Base-by-base conservation (phyloP, 1,140 invertebrate species). In the Tribolium castaneum region DNA sequence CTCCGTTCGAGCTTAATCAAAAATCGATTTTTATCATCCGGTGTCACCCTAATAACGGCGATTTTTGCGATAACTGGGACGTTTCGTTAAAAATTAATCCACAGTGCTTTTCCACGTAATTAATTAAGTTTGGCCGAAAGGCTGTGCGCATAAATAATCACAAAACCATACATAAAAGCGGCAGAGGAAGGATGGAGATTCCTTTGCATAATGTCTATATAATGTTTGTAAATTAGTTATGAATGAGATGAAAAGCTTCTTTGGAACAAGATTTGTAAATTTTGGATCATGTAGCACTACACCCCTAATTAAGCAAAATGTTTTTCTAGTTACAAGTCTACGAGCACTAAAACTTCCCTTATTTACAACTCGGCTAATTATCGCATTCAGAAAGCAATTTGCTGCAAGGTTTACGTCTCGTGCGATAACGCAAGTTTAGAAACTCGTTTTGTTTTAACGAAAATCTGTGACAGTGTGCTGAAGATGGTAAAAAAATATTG, bases 11-110 rank as follows among this genome's bases (percentile, higher is more conserved):
- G 10, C 16, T 35, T 66, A 66, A 35, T 66, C 25, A 66, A 66
- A 66, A 66, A 66, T 35, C 30, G 25, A 66, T 66, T 66, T 66
- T 35, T 35, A 66, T 66, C 30, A 66, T 10, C 30, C n/a, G 54
- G 54, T 30, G 54, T 19, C 59, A 22, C 59, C 25, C 19, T 30
- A 22, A 22, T 13, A 35, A 25, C 19, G 54, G 30, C 19, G 34
- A 66, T 35, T 66, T 66, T 12, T 10, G 3, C 59, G 6, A 66
- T 66, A 66, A 66, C n/a, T 10, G 14, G 6, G n/a, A 9, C 25
- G 59, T 66, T 66, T 66, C 34, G 59, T 66, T 66, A 66, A 66
- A 66, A 66, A 66, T 66, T 66, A 66, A 66, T 66, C 45, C 13
- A 35, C 22, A 35, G 35, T 66, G 59, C 59, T 30, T 66, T 66